Evolutionary conservation across 1,140 invertebrate genomes (phyloP).

Genomic region (Zophobas atratus): DNA sequence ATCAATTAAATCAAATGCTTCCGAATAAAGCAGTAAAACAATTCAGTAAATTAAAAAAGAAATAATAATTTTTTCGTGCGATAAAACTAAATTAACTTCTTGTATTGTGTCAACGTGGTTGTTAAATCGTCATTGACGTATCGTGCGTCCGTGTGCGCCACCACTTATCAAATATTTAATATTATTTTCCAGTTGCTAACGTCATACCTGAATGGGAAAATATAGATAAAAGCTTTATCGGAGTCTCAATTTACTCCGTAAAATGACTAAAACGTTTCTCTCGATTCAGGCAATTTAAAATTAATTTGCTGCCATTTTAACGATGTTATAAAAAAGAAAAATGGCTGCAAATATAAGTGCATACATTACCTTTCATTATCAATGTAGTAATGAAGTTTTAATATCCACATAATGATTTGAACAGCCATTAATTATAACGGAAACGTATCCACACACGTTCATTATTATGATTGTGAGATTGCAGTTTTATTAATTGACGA

Average conservation of each 20-base stretch:
- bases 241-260: slow-evolving; percentile 1
- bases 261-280: slow-evolving; percentile 32
- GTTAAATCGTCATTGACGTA: background rate
- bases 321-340: slow-evolving; percentile 38
- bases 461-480: slow-evolving; percentile 39
- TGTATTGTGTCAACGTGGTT: background rate
- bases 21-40: no score
- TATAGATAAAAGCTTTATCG: slow-evolving; percentile 28
- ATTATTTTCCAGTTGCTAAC: slow-evolving; percentile 28
- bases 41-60: no score
- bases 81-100: background rate
- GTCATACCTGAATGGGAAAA: slow-evolving; percentile 9
- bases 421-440: slow-evolving; percentile 35
- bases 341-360: slow-evolving; percentile 42
- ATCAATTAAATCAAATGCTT: no score
- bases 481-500: slow-evolving; percentile 14
- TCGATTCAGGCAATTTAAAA: slow-evolving; percentile 31
- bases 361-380: slow-evolving; percentile 45
- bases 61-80: background rate
- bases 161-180: slow-evolving; percentile 35
- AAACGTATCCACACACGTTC: slow-evolving; percentile 10
- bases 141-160: slow-evolving; percentile 29
- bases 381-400: slow-evolving; percentile 49
- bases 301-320: slow-evolving; percentile 43
- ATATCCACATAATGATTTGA: slow-evolving; percentile 46